A percentile compares a stretch with the other conserved stretches of the same genome.
These are phyloP conservation scores for Pyrgilauda ruficollis DNA, from an alignment of 2,113 vertebrate genomes.

Conservation along the genomic window DNA sequence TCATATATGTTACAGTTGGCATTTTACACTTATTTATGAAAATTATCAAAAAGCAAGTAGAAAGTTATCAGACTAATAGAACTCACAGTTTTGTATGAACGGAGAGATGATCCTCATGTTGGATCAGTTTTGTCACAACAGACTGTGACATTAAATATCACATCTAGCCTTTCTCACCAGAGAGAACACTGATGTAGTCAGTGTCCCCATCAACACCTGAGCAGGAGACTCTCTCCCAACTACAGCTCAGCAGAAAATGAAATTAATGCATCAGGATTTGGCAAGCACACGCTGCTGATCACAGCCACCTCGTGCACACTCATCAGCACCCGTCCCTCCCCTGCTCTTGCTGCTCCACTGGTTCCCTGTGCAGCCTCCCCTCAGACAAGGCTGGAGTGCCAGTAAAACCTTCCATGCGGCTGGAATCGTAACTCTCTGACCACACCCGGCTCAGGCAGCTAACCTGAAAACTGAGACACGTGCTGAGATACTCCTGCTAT, in stretches of 20 bases:
- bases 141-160: background rate
- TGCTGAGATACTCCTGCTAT: background rate
- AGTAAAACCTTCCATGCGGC: background rate
- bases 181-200: background rate
- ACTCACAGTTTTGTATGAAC: background rate
- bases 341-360: background rate
- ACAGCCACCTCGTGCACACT: constrained; percentile 4
- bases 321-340: background rate
- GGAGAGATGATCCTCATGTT: background rate
- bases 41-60: background rate
- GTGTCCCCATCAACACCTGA: background rate
- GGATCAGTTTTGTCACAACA: background rate
- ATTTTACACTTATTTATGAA: background rate
- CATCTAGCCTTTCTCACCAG: background rate
- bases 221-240: background rate
- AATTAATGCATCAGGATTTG: constrained; percentile 41
- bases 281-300: constrained; percentile 40
- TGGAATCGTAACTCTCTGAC: background rate
- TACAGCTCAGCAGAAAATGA: constrained; percentile 16
- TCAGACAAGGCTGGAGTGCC: background rate
- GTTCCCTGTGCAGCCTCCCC: background rate
- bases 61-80: background rate
- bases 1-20: background rate
- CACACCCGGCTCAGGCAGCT: background rate
- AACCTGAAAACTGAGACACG: background rate